A percentile compares a stretch with the other conserved stretches of the same genome.
phyloP scores from a whole-genome alignment of 2,888 invertebrate species.

The Neocrepidodera transversa region DNA sequence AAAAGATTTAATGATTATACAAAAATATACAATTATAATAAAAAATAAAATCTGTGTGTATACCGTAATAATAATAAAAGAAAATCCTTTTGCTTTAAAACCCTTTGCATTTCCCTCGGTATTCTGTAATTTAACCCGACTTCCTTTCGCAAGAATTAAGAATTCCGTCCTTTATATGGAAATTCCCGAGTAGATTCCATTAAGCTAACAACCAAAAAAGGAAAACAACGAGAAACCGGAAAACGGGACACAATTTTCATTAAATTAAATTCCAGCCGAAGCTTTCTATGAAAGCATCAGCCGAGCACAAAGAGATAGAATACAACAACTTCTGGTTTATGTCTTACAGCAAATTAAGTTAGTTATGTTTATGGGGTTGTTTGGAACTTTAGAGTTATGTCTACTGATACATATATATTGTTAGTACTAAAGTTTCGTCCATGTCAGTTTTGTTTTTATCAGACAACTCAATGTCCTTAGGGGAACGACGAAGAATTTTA shows the following conservation, averaged over 20 bases:
- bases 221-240: slow-evolving; percentile 8
- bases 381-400: slow-evolving; percentile 54
- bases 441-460: slow-evolving; percentile 49
- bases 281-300: slow-evolving; percentile 26
- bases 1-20: too few species aligned
- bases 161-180: slow-evolving; percentile 9
- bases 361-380: slow-evolving; percentile 56
- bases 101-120: neutral
- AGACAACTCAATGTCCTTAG: slow-evolving; percentile 34
- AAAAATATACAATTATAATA: too few species aligned
- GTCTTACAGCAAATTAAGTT: slow-evolving; percentile 55
- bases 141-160: neutral
- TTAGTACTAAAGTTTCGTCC: slow-evolving; percentile 50
- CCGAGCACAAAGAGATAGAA: slow-evolving; percentile 32
- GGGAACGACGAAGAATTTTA: slow-evolving; percentile 9
- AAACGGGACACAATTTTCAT: slow-evolving; percentile 28
- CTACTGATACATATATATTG: slow-evolving; percentile 51
- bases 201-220: slow-evolving; percentile 16
- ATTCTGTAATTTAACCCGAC: neutral
- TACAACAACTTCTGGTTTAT: slow-evolving; percentile 52
- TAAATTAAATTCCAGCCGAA: slow-evolving; percentile 45
- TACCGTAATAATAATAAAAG: too few species aligned
- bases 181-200: slow-evolving; percentile 6
- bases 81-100: too few species aligned
- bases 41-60: too few species aligned